Percentiles rank a stretch among this genome's conserved stretches.
Conservation (phyloP, 2,888 invertebrate species). For the Heliconius ismenius region DNA sequence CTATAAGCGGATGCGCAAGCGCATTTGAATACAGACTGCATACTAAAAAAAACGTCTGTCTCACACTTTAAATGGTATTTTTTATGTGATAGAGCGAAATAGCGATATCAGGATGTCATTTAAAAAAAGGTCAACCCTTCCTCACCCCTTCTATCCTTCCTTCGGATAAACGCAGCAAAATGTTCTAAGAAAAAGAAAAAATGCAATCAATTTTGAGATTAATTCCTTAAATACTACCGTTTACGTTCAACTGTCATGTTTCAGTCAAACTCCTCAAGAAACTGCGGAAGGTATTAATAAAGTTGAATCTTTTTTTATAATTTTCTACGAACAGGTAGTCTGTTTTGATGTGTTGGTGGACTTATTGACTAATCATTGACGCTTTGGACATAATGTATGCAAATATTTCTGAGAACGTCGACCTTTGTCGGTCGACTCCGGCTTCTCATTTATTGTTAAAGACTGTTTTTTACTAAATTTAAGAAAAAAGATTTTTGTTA, state of each 20-base stretch:
- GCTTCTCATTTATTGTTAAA: constrained; percentile 23
- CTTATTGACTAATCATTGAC: constrained; percentile 56
- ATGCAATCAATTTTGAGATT: constrained; percentile 50
- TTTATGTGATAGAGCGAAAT: constrained; percentile 58
- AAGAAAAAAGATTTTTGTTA: background rate
- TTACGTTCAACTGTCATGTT: constrained; percentile 48
- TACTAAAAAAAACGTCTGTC: constrained; percentile 57
- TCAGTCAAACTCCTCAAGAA: constrained; percentile 23
- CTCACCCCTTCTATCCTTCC: constrained; percentile 75
- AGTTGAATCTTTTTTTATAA: constrained; percentile 58
- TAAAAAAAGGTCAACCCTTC: constrained; percentile 80
- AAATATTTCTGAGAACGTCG: constrained; percentile 67
- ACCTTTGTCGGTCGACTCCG: constrained; percentile 53
- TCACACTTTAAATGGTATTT: constrained; percentile 54
- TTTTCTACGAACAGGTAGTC: constrained; percentile 73
- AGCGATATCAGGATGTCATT: constrained; percentile 71
- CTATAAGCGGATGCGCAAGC: constrained; percentile 79
- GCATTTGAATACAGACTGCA: constrained; percentile 78
- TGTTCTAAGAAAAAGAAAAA: constrained; percentile 52
- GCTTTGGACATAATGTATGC: constrained; percentile 62
- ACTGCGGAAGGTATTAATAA: constrained; percentile 55
- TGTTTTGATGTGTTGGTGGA: constrained; percentile 36
- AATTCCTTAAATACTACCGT: constrained; percentile 50
- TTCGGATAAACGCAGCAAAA: constrained; percentile 68
- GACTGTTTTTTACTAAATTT: constrained; percentile 12